Conservation (phyloP, 2,797 vertebrate genomes). For the Rhynchonycteris naso region DNA sequence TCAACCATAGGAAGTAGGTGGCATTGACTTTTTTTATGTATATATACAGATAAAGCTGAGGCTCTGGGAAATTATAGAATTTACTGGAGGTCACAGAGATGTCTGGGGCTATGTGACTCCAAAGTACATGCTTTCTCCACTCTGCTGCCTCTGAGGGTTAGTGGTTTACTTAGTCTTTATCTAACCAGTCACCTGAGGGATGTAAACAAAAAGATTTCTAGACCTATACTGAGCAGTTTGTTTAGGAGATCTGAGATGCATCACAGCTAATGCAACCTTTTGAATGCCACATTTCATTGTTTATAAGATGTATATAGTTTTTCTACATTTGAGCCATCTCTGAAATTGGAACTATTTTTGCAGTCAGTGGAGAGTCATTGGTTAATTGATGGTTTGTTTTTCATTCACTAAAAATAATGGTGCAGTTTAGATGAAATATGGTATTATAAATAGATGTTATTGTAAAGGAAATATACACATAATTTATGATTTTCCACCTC, state of each 20-base stretch:
- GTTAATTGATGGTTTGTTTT: constrained; percentile 21
- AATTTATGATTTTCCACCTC: neutral
- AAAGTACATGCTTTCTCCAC: neutral
- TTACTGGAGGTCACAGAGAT: constrained; percentile 7
- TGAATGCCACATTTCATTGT: neutral
- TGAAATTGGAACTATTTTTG: constrained; percentile 34
- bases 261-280: neutral
- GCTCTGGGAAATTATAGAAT: constrained; percentile 19
- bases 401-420: neutral
- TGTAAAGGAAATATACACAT: neutral
- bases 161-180: neutral
- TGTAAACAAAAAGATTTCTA: constrained; percentile 29
- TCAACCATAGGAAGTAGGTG: neutral
- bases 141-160: neutral
- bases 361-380: neutral
- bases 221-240: neutral
- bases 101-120: neutral
- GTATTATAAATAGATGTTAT: constrained; percentile 9
- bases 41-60: constrained; percentile 21
- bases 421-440: neutral
- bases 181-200: neutral
- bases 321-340: constrained; percentile 11
- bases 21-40: constrained; percentile 13
- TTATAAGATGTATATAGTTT: neutral
- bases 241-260: constrained; percentile 10